phyloP scores from a whole-genome alignment of 2,797 vertebrate species.

The Naso thynnoides region DNA sequence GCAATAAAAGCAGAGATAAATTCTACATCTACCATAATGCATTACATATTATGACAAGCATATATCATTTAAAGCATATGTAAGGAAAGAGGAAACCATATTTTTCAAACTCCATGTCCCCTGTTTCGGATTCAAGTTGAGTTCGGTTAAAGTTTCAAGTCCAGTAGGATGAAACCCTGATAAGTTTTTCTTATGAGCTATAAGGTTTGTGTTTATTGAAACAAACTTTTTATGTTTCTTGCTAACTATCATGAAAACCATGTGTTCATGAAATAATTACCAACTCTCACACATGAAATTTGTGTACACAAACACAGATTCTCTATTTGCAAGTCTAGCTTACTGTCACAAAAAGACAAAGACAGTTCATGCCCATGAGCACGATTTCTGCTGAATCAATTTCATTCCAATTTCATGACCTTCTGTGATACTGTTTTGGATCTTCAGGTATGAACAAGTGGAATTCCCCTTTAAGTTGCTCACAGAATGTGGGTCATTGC shows the following conservation, averaged over 20 bases:
- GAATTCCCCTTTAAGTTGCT: slow-evolving; percentile 15
- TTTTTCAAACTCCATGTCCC: not conserved
- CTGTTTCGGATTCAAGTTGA: not conserved
- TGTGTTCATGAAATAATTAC: too few relatives aligned
- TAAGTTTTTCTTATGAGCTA: not conserved
- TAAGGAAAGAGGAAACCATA: too few relatives aligned
- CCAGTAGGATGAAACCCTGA: not conserved
- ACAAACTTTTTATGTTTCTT: too few relatives aligned
- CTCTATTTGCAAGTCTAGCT: too few relatives aligned
- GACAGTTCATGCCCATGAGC: too few relatives aligned
- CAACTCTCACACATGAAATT: too few relatives aligned
- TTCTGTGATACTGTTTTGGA: not conserved
- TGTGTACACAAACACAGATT: too few relatives aligned
- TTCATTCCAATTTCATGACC: too few relatives aligned
- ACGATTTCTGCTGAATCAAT: too few relatives aligned
- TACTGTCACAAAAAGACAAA: too few relatives aligned
- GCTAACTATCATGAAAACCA: too few relatives aligned
- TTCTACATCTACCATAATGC: slow-evolving; percentile 5
- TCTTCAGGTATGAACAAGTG: not conserved
- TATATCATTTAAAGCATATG: not conserved
- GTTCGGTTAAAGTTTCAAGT: not conserved
- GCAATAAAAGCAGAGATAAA: too few relatives aligned
- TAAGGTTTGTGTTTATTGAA: not conserved
- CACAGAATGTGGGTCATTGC: not conserved
- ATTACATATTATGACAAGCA: not conserved